These are phyloP conservation scores for Gracilinanus agilis DNA, from an alignment of 2,113 vertebrate species.

Conservation along the genomic window DNA sequence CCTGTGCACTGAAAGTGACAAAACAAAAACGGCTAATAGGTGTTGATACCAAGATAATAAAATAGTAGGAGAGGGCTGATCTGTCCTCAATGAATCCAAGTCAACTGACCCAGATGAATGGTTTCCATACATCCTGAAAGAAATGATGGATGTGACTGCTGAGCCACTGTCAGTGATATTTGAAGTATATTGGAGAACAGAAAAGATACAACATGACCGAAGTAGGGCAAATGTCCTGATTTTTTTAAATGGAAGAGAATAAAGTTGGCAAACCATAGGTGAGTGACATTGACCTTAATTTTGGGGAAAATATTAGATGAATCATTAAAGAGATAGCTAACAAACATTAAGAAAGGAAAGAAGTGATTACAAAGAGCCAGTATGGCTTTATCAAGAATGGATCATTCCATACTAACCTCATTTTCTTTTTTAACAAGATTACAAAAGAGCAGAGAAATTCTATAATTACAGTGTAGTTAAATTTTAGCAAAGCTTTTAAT, in stretches of 20 bases:
- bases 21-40: neutral
- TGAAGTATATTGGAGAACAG: neutral
- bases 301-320: neutral
- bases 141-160: neutral
- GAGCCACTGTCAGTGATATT: neutral
- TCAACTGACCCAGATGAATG: neutral
- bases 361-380: neutral
- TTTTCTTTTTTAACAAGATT: neutral
- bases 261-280: neutral
- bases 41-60: neutral
- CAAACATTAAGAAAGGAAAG: neutral
- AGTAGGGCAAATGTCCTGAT: neutral
- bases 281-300: neutral
- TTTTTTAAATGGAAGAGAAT: neutral
- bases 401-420: neutral
- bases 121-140: neutral
- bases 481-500: neutral
- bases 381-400: neutral
- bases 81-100: neutral
- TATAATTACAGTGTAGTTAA: neutral
- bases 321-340: neutral
- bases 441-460: neutral
- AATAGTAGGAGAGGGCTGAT: neutral
- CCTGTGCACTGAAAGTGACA: neutral
- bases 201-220: neutral